Evolutionary conservation across 2,888 invertebrate genomes (phyloP).

Genomic region (Therioaphis trifolii): DNA sequence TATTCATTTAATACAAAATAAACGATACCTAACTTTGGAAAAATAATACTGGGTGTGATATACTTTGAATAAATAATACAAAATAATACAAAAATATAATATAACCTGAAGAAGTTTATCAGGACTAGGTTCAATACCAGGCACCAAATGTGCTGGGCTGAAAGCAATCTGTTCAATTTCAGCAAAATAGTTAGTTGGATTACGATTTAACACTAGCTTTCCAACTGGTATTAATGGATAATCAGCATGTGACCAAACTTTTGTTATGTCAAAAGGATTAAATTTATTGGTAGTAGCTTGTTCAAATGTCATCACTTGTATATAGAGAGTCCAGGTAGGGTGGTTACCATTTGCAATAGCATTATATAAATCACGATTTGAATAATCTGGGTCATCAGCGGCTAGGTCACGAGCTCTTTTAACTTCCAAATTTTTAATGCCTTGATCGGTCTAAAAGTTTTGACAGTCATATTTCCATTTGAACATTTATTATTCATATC

Average conservation of each 20-base stretch:
- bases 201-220: no score
- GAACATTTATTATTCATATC: conserved; percentile 17
- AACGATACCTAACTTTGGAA: no score
- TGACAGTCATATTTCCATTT: background rate
- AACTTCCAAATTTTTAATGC: conserved; percentile 81
- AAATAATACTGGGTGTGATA: no score
- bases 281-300: no score
- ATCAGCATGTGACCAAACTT: no score
- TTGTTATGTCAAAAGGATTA: no score
- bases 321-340: conserved; percentile 84
- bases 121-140: conserved; percentile 92
- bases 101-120: conserved; percentile 86
- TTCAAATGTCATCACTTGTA: no score
- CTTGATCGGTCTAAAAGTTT: conserved; percentile 82
- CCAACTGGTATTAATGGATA: no score
- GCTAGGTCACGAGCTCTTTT: conserved; percentile 78
- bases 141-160: conserved; percentile 88
- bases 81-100: no score
- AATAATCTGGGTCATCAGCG: conserved; percentile 87
- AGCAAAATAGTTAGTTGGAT: conserved; percentile 92
- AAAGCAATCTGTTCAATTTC: conserved; percentile 95
- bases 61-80: no score
- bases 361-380: conserved; percentile 89
- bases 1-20: no score
- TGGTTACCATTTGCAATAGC: conserved; percentile 81